Percentiles rank a stretch among this genome's conserved stretches.
These are phyloP conservation scores for Heptranchias perlo DNA, from an alignment of 2,113 vertebrate species.

Conservation along the genomic window DNA sequence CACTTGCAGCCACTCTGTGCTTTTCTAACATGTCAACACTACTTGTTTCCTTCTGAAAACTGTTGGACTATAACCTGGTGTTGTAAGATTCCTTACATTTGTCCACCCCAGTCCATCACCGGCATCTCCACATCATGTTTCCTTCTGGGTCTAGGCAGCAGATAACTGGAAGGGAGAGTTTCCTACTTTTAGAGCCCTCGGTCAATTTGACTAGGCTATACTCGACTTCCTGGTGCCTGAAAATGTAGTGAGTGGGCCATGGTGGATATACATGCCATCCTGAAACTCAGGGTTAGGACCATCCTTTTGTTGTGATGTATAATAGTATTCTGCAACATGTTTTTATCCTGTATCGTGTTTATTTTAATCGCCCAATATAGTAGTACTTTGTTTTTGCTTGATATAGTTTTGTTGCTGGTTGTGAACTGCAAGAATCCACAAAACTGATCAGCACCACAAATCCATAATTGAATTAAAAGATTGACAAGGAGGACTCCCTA, in stretches of 20 bases:
- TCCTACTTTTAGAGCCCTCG: not conserved
- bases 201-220: not conserved
- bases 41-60: not conserved
- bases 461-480: not conserved
- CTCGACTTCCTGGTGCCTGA: not conserved
- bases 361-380: not conserved
- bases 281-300: not conserved
- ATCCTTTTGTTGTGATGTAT: not conserved
- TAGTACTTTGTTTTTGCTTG: not conserved
- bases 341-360: not conserved
- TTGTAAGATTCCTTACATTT: no score
- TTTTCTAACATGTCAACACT: not conserved
- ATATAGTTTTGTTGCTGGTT: not conserved
- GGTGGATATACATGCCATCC: not conserved
- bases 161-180: not conserved
- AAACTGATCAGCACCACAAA: not conserved
- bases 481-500: not conserved
- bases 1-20: not conserved
- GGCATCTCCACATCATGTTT: no score
- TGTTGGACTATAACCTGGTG: no score
- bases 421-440: not conserved
- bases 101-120: no score
- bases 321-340: not conserved
- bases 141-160: not conserved
- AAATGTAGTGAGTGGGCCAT: not conserved